Conservation (phyloP, 1,140 invertebrate species). For the Rhopalosiphum padi region DNA sequence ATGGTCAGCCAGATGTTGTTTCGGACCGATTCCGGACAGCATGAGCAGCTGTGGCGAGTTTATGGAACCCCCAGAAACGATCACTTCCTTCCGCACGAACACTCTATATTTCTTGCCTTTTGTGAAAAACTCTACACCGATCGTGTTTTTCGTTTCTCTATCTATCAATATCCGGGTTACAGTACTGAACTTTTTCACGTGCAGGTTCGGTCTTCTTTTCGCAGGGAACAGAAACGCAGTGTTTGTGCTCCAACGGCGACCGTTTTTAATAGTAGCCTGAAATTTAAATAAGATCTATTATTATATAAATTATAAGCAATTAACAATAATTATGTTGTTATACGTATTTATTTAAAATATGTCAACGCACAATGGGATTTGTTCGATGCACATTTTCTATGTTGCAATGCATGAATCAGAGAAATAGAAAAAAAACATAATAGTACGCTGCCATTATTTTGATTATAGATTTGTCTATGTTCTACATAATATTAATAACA, state of each 20-base stretch:
- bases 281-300: conserved; percentile 63
- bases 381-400: too few species aligned
- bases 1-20: conserved; percentile 71
- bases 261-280: conserved; percentile 72
- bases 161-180: conserved; percentile 75
- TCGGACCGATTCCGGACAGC: conserved; percentile 78
- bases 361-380: too few species aligned
- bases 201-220: conserved; percentile 72
- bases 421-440: too few species aligned
- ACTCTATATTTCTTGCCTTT: conserved; percentile 65
- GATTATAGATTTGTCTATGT: too few species aligned
- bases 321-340: too few species aligned
- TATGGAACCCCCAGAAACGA: conserved; percentile 73
- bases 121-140: conserved; percentile 73
- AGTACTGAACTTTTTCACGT: conserved; percentile 73
- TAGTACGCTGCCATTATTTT: too few species aligned
- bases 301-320: too few species aligned
- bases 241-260: conserved; percentile 71
- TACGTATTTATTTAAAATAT: too few species aligned
- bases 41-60: conserved; percentile 76
- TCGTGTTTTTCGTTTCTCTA: conserved; percentile 67
- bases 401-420: too few species aligned
- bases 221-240: conserved; percentile 70
- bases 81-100: conserved; percentile 70
- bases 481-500: too few species aligned